Percentiles rank a stretch among this genome's conserved stretches.
Conservation (phyloP, 1,140 invertebrate species). For the Drosophila sucinea region DNA sequence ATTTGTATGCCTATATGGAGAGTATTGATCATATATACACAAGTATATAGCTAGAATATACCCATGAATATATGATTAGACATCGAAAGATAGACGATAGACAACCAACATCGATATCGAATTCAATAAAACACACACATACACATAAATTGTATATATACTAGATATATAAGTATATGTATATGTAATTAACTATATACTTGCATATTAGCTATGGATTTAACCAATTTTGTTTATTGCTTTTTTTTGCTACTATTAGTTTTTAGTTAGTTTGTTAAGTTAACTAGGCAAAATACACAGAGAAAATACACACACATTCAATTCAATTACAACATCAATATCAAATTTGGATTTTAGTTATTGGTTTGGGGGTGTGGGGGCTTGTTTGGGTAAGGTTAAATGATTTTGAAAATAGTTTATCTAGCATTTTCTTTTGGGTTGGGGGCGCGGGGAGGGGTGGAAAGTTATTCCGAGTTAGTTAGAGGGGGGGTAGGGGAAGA, state of each 20-base stretch:
- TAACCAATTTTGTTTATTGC: slow-evolving; percentile 24
- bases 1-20: slow-evolving; percentile 36
- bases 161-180: slow-evolving; percentile 36
- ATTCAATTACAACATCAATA: slow-evolving; percentile 48
- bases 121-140: slow-evolving; percentile 43
- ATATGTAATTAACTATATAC: slow-evolving; percentile 16
- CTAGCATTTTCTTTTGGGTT: background rate
- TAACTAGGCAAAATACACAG: slow-evolving; percentile 45
- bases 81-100: slow-evolving; percentile 60
- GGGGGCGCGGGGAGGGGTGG: background rate
- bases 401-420: slow-evolving; percentile 2
- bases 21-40: slow-evolving; percentile 26
- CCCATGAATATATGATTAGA: slow-evolving; percentile 34
- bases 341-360: background rate
- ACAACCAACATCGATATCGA: slow-evolving; percentile 44
- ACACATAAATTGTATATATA: slow-evolving; percentile 52
- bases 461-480: background rate
- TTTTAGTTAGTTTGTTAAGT: slow-evolving; percentile 3
- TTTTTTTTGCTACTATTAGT: slow-evolving; percentile 16
- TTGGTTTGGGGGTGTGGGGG: background rate
- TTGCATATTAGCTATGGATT: slow-evolving; percentile 23
- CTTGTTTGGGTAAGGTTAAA: background rate
- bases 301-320: slow-evolving; percentile 27
- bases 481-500: slow-evolving; percentile 42
- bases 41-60: slow-evolving; percentile 14